These are phyloP conservation scores for Cisticola juncidis DNA, from an alignment of 2,113 vertebrate genomes.

Conservation along the genomic window DNA sequence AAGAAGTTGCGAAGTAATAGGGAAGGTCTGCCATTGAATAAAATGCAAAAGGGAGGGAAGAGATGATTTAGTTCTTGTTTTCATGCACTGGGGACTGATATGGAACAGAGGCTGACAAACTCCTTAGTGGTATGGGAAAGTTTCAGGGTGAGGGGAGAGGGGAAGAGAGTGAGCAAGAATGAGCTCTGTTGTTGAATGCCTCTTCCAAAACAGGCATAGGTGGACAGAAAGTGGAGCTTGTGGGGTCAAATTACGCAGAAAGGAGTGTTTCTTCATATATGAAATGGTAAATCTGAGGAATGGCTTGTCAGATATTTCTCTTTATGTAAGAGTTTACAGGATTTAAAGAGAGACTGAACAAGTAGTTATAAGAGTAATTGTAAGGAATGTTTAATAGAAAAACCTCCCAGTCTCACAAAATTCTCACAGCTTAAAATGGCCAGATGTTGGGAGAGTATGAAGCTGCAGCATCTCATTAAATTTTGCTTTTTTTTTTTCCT, in stretches of 20 bases:
- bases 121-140: not conserved
- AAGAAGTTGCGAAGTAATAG: not conserved
- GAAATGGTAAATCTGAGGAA: not conserved
- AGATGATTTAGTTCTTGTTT: not conserved
- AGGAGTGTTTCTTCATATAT: not conserved
- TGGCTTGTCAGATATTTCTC: not conserved
- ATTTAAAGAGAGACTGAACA: not conserved
- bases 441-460: not conserved
- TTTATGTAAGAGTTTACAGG: not conserved
- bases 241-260: not conserved
- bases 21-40: not conserved
- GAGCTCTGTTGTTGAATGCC: not conserved
- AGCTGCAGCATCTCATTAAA: not conserved
- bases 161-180: too few relatives aligned
- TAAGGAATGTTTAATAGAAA: not conserved
- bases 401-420: not conserved
- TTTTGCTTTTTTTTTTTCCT: not conserved
- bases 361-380: not conserved
- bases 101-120: not conserved
- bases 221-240: not conserved
- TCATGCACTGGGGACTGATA: not conserved
- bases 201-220: not conserved
- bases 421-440: not conserved
- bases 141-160: rapidly evolving
- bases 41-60: not conserved